Base-by-base conservation (phyloP, 2,113 vertebrate species). In the Rhinoptilus africanus region DNA sequence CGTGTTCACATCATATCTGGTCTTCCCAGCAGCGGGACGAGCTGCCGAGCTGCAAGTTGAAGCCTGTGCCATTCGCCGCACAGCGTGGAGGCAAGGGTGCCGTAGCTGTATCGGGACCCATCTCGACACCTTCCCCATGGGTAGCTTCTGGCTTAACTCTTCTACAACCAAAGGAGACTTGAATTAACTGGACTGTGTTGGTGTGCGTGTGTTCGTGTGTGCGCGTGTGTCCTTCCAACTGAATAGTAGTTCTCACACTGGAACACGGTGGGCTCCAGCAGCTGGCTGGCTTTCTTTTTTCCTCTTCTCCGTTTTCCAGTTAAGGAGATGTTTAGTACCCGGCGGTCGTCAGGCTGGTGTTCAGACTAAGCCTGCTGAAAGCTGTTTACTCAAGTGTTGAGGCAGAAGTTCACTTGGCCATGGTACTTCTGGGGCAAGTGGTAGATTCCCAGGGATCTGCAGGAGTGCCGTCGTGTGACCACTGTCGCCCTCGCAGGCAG, bases 171-270 rank as follows among this genome's bases (percentile, higher is more conserved):
- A 95, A 97, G 94, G 95, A 95, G 92, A 96, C 97, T 97, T 98
- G 96, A 97, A 96, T 92, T 95, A 96, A 93, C 77, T 96, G 93
- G 96, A 88, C 87, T 75, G 22, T 67, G 69, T 93, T 85, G 72
- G 87, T 64, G 87, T 88, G 82, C 69, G 73, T 54, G 68, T 48
- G 62, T 17, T 89, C 26, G 45, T 4, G 59, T 6, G 32, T 20
- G 43, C 10, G 11, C 1, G 35, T 21, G 51, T 66, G 17, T 93
- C 90, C 71, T 93, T 76, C 92, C 95, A 89, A 89, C 77, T 39
- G 68, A 89, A 89, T 83, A 53, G 93, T 96, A 94, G 96, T 97
- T 97, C 92, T 98, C 97, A 97, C 97, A 97, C 97, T 98, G 97
- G 96, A 97, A 96, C 76, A 51, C 21, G 1, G 78, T 93, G 91